A percentile compares a stretch with the other conserved stretches of the same genome.
Evolutionary conservation across 2,888 invertebrate species (phyloP).

Genomic region (Morinoia aosen): DNA sequence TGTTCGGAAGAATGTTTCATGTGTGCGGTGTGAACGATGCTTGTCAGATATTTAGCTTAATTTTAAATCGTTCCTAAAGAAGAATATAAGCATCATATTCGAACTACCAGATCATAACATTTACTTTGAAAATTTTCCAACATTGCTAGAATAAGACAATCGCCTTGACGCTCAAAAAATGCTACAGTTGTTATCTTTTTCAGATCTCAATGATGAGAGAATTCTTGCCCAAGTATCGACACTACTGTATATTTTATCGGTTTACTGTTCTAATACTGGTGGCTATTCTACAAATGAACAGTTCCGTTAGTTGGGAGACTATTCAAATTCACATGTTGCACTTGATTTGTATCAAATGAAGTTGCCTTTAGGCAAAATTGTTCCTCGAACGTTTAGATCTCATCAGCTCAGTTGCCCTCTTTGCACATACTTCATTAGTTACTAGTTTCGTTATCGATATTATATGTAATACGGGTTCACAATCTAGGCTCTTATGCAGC

Average conservation of each 20-base stretch:
- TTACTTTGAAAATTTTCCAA: too few relatives aligned
- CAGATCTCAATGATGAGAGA: not conserved
- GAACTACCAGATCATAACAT: too few relatives aligned
- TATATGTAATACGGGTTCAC: not conserved
- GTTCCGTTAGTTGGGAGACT: not conserved
- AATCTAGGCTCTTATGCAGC: not conserved
- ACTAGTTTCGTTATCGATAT: not conserved
- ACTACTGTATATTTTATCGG: not conserved
- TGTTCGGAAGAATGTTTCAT: too few relatives aligned
- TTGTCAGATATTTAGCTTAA: too few relatives aligned
- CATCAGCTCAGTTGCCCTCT: not conserved
- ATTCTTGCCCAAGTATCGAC: not conserved
- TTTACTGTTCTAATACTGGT: not conserved
- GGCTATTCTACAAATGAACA: not conserved
- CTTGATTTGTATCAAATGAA: not conserved
- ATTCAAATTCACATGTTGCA: not conserved
- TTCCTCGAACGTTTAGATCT: not conserved
- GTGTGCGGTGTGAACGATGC: too few relatives aligned
- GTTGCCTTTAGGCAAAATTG: not conserved
- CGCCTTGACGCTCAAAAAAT: too few relatives aligned
- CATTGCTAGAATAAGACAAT: too few relatives aligned
- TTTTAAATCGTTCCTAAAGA: too few relatives aligned
- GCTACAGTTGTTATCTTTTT: not conserved
- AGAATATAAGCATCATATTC: too few relatives aligned
- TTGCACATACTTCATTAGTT: not conserved